Evolutionary conservation across 1,140 invertebrate species (phyloP).

Genomic region (Leptopilina boulardi): DNA sequence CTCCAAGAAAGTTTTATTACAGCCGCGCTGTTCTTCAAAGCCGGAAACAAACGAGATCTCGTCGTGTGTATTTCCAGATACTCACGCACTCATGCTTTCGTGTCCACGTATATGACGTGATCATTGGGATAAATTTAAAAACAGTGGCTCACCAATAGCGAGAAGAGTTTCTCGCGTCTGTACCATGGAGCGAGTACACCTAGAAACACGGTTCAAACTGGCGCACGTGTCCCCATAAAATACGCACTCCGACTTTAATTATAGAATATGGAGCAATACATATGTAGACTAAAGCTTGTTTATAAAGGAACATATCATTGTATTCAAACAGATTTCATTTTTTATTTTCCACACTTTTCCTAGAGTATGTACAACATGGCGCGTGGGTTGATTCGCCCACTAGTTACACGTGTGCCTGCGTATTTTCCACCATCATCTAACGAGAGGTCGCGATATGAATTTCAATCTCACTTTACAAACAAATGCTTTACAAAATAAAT

Average conservation of each 20-base stretch:
- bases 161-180: neutral
- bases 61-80: conserved; percentile 26
- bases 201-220: neutral
- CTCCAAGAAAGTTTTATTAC: conserved; percentile 15
- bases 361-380: neutral
- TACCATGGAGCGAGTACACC: conserved; percentile 13
- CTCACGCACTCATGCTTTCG: conserved; percentile 20
- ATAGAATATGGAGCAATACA: conserved; percentile 28
- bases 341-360: conserved; percentile 17
- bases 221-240: conserved; percentile 27
- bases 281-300: neutral
- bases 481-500: neutral
- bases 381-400: conserved; percentile 7
- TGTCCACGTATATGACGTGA: conserved; percentile 22
- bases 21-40: conserved; percentile 1
- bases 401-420: conserved; percentile 20
- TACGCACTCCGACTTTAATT: conserved; percentile 19
- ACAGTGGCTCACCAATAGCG: conserved; percentile 23
- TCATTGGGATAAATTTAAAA: conserved; percentile 30
- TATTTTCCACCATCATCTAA: neutral
- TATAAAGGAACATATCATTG: neutral
- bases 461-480: conserved; percentile 11
- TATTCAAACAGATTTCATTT: no score
- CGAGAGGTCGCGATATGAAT: neutral
- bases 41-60: conserved; percentile 33